Percentiles rank a stretch among this genome's conserved stretches.
Conservation (phyloP, 2,113 vertebrate species). For the Oreocharis arfaki region DNA sequence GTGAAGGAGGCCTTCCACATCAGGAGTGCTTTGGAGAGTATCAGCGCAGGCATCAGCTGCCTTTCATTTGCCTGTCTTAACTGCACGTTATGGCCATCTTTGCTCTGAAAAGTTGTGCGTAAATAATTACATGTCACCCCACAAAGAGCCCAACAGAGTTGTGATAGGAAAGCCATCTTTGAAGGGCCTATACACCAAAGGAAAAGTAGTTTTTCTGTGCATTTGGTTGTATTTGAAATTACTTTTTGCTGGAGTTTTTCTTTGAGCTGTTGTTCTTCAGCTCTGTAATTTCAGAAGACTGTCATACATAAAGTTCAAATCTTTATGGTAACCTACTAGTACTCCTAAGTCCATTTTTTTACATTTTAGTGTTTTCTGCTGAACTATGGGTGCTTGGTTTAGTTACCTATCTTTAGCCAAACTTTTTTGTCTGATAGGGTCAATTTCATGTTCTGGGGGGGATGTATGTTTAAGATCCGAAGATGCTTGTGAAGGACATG, state of each 20-base stretch:
- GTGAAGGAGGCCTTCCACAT: not conserved
- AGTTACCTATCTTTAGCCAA: not conserved
- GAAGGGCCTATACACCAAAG: not conserved
- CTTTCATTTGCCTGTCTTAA: not conserved
- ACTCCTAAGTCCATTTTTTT: not conserved
- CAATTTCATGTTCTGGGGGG: not conserved
- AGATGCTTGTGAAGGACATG: not conserved
- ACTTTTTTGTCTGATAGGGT: not conserved
- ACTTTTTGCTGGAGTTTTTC: not conserved
- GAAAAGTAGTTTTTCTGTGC: not conserved
- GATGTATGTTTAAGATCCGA: not conserved
- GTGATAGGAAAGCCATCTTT: not conserved
- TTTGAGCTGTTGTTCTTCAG: not conserved
- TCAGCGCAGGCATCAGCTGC: not conserved
- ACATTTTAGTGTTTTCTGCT: not conserved
- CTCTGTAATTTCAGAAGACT: not conserved
- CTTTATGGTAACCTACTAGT: not conserved
- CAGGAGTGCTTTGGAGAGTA: not conserved
- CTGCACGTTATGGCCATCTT: not conserved
- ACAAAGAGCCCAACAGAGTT: not conserved
- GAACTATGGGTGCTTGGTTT: not conserved
- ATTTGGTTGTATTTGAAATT: not conserved
- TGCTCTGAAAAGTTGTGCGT: not conserved
- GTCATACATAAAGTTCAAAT: not conserved
- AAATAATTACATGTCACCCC: not conserved